These are phyloP conservation scores for Phyllostomus hastatus DNA, from an alignment of 2,113 vertebrate species.

Conservation along the genomic window DNA sequence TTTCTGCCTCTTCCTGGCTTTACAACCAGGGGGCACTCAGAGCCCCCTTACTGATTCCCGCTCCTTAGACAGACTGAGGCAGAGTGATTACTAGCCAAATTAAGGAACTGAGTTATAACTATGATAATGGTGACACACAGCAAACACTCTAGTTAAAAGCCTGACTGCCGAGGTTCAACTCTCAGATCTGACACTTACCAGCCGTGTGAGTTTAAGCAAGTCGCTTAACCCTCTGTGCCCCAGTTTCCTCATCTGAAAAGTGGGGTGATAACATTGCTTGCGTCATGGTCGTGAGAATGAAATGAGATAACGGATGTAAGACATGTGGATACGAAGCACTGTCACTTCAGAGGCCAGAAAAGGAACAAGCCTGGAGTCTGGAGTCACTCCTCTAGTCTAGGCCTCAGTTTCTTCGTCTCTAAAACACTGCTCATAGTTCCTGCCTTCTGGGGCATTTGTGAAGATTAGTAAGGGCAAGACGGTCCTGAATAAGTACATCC, in stretches of 20 bases:
- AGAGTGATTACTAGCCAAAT: not conserved
- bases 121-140: not conserved
- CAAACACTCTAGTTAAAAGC: not conserved
- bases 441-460: not conserved
- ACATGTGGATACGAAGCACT: not conserved
- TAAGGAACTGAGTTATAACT: not conserved
- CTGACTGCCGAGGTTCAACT: not conserved
- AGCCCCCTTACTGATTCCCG: not conserved
- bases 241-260: not conserved
- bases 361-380: not conserved
- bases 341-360: not conserved
- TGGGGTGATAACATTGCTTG: not conserved
- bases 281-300: not conserved
- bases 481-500: not conserved
- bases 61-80: not conserved
- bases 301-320: not conserved
- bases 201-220: not conserved
- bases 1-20: constrained; percentile 34
- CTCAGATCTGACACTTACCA: not conserved
- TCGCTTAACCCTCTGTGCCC: not conserved
- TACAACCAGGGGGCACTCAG: not conserved
- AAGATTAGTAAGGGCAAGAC: not conserved
- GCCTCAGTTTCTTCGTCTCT: not conserved
- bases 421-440: not conserved
- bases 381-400: not conserved